Conservation (phyloP, 2,797 vertebrate genomes). For the Cephalopachus bancanus region DNA sequence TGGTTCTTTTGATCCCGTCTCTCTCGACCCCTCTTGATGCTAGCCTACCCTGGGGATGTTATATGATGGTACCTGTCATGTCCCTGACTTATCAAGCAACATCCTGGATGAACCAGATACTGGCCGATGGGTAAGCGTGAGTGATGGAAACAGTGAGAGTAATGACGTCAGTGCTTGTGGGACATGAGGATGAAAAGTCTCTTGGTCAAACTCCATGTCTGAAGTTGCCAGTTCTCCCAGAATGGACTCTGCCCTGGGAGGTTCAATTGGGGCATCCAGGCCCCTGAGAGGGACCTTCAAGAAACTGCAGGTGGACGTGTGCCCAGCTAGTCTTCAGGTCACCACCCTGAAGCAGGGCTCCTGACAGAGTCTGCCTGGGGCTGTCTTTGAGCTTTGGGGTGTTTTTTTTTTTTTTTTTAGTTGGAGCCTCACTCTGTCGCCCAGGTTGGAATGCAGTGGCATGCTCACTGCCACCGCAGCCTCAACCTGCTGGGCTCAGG, state of each 20-base stretch:
- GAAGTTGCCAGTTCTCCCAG: not conserved
- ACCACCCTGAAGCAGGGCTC: not conserved
- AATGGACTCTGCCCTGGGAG: not conserved
- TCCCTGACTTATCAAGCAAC: conserved; percentile 65
- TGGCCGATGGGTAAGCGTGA: conserved; percentile 1
- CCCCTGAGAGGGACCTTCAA: not conserved
- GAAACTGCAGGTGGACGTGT: not conserved
- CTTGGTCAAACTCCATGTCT: conserved; percentile 13
- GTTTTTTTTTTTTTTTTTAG: too few species aligned
- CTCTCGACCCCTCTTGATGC: conserved; percentile 5
- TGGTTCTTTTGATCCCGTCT: not conserved
- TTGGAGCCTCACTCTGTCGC: too few species aligned
- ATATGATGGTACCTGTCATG: conserved; percentile 67
- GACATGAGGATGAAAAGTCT: conserved; percentile 74
- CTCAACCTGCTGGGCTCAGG: too few species aligned
- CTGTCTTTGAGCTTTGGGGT: not conserved
- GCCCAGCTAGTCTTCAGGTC: not conserved
- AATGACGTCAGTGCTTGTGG: conserved; percentile 14
- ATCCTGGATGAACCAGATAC: conserved; percentile 61
- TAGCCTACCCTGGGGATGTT: conserved; percentile 40
- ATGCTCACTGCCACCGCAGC: too few species aligned
- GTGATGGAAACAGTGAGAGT: conserved; percentile 65
- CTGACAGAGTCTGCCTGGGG: not conserved
- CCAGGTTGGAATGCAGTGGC: too few species aligned
- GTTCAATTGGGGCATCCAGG: not conserved